These are phyloP conservation scores for Aleiodes sp. DNA, from an alignment of 1,140 invertebrate genomes.

Conservation along the genomic window DNA sequence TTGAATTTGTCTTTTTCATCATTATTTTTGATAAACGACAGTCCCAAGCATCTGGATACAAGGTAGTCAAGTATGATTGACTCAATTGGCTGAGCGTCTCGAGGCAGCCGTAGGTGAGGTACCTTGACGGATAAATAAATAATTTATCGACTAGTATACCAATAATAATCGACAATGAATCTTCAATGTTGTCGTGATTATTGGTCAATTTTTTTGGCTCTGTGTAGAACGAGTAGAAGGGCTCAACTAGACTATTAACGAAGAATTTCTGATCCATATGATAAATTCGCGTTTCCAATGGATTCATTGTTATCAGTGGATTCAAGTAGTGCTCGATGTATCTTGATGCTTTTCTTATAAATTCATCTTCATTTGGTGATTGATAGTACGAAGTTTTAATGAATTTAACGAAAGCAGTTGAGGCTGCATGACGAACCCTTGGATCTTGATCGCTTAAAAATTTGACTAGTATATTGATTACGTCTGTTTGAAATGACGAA, in stretches of 20 bases:
- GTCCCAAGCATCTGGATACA: conserved; percentile 68
- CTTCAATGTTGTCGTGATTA: conserved; percentile 40
- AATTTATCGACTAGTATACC: conserved; percentile 51
- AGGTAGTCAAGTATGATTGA: conserved; percentile 62
- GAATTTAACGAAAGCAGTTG: conserved; percentile 76
- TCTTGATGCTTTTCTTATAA: conserved; percentile 59
- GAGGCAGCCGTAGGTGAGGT: conserved; percentile 66
- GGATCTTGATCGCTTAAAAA: conserved; percentile 80
- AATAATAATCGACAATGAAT: conserved; percentile 49
- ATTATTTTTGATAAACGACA: conserved; percentile 49
- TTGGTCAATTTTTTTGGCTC: conserved; percentile 32
- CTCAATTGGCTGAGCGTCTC: conserved; percentile 66
- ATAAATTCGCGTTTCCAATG: conserved; percentile 50
- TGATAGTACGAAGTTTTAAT: conserved; percentile 57
- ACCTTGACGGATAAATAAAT: conserved; percentile 52
- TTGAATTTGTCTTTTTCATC: conserved; percentile 40
- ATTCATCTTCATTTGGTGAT: conserved; percentile 60
- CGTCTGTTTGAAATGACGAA: conserved; percentile 69
- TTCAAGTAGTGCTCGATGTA: conserved; percentile 57
- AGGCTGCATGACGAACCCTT: conserved; percentile 78
- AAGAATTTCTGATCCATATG: conserved; percentile 50
- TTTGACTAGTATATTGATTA: conserved; percentile 72
- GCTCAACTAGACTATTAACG: conserved; percentile 48
- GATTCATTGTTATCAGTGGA: conserved; percentile 56
- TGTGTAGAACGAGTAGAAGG: conserved; percentile 44